phyloP scores from a whole-genome alignment of 2,797 vertebrate genomes.

The Novumbra hubbsi region DNA sequence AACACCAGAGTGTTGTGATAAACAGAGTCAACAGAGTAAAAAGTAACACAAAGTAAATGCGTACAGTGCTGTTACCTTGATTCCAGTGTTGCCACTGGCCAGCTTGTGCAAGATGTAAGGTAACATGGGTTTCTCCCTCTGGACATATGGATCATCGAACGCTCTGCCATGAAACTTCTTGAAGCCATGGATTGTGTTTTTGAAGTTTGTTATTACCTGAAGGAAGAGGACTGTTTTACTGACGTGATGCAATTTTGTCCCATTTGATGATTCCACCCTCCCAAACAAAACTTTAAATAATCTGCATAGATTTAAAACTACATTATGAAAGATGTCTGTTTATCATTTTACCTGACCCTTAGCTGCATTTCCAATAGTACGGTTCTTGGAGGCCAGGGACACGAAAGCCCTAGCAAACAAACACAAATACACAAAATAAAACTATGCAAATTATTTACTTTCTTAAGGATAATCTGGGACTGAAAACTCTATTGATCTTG shows the following conservation, averaged over 20 bases:
- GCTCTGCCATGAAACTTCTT: constrained; percentile 90
- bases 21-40: neutral
- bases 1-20: neutral
- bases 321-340: neutral
- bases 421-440: constrained; percentile 39
- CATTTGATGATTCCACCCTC: neutral
- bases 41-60: constrained; percentile 7
- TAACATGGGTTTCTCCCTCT: constrained; percentile 83
- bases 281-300: neutral
- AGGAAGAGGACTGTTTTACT: constrained; percentile 24
- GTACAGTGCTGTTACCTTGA: constrained; percentile 77
- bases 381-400: constrained; percentile 90
- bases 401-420: constrained; percentile 83
- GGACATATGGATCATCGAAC: constrained; percentile 87
- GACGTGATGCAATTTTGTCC: neutral
- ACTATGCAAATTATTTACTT: constrained; percentile 10
- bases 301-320: neutral
- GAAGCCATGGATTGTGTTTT: constrained; percentile 91
- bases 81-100: constrained; percentile 83
- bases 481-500: too few species aligned
- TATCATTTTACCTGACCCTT: constrained; percentile 83
- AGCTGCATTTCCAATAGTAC: constrained; percentile 92
- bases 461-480: too few species aligned
- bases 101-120: constrained; percentile 90
- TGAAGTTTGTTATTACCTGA: constrained; percentile 90